Conservation (phyloP, 2,113 vertebrate species). For the Pao palembangensis region DNA sequence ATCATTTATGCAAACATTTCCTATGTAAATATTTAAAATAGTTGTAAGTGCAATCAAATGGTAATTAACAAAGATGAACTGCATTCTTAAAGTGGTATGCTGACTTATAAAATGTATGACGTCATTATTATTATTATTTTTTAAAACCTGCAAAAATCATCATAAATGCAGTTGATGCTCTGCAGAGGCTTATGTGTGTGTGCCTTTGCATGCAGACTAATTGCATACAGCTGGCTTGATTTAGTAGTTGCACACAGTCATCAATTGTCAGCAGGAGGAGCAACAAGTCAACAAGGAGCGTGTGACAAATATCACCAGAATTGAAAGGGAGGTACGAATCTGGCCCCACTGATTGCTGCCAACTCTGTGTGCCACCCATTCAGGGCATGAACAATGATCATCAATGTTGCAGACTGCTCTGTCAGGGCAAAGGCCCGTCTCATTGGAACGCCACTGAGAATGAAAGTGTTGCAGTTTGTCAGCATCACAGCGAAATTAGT, state of each 20-base stretch:
- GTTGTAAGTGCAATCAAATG: background rate
- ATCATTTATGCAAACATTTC: background rate
- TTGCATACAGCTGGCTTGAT: slow-evolving; percentile 54
- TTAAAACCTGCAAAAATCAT: background rate
- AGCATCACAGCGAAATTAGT: slow-evolving; percentile 16
- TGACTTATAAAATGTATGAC: background rate
- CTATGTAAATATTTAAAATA: background rate
- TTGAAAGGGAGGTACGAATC: slow-evolving; percentile 63
- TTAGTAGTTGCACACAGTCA: slow-evolving; percentile 50
- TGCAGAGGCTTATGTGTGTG: slow-evolving; percentile 18
- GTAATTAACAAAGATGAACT: too few relatives aligned
- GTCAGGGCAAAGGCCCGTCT: slow-evolving; percentile 45
- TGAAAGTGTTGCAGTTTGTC: slow-evolving; percentile 41
- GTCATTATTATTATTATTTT: background rate
- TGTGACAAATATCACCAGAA: slow-evolving; percentile 67
- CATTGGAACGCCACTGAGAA: slow-evolving; percentile 37
- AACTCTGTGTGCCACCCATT: slow-evolving; percentile 63
- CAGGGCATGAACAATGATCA: slow-evolving; percentile 61
- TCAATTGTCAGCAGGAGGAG: slow-evolving; percentile 57
- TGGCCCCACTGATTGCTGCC: slow-evolving; percentile 61
- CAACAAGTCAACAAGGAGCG: slow-evolving; percentile 57
- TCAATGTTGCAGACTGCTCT: slow-evolving; percentile 46
- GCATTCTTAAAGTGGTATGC: background rate
- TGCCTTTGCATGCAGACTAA: slow-evolving; percentile 39
- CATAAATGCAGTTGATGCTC: slow-evolving; percentile 17